These are phyloP conservation scores for Thunnus maccoyii DNA, from an alignment of 2,113 vertebrate genomes.

Conservation along the genomic window DNA sequence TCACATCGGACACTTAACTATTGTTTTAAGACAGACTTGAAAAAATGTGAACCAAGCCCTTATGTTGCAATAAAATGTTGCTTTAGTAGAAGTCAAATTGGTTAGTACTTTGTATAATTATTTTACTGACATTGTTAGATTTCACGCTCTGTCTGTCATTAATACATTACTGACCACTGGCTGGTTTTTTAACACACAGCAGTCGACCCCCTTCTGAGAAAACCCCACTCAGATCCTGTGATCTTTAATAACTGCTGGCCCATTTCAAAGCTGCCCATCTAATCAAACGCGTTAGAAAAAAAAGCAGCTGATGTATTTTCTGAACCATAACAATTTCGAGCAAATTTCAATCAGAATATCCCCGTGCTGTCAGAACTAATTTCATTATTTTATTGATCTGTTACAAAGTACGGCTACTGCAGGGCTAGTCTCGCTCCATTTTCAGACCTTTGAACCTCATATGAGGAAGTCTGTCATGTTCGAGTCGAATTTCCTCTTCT, in stretches of 20 bases:
- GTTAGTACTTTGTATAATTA: no score
- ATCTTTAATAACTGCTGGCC: conserved; percentile 27
- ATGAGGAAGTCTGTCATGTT: not conserved
- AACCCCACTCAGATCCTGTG: not conserved
- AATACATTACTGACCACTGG: not conserved
- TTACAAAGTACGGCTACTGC: not conserved
- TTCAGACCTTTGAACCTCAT: conserved; percentile 13
- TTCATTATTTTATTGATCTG: conserved; percentile 17
- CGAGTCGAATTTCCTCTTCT: conserved; percentile 11
- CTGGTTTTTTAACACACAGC: conserved; percentile 10
- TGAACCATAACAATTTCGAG: not conserved
- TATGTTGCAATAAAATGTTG: no score
- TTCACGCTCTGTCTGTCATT: not conserved
- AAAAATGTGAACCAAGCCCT: no score
- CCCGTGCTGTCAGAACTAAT: conserved; percentile 2
- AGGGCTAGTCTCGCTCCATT: not conserved
- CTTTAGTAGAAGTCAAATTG: no score
- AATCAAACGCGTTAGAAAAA: conserved; percentile 23
- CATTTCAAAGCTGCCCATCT: not conserved
- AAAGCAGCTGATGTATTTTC: not conserved
- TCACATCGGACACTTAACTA: no score
- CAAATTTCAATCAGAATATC: conserved; percentile 22
- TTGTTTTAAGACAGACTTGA: no score
- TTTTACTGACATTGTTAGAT: not conserved
- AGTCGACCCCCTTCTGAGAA: not conserved